Evolutionary conservation across 1,140 invertebrate genomes (phyloP).

Genomic region (Cyclina sinensis): DNA sequence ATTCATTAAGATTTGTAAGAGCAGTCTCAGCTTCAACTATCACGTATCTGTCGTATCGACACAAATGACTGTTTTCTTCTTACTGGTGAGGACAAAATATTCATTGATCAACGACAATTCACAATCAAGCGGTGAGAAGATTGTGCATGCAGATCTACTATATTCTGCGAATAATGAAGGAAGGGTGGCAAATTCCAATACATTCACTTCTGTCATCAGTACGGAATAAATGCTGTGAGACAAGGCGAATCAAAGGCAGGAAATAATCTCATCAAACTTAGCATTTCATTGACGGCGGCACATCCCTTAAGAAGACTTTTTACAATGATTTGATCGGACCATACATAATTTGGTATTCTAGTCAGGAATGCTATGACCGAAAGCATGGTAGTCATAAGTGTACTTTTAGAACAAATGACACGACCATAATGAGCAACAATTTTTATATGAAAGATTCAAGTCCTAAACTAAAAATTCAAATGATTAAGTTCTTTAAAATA

Average conservation of each 20-base stretch:
- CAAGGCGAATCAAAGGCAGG: slow-evolving; percentile 26
- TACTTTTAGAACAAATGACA: no score
- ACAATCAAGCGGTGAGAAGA: not conserved
- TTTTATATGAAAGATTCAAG: no score
- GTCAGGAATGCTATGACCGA: not conserved
- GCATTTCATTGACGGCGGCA: not conserved
- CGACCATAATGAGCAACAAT: no score
- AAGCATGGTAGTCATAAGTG: no score
- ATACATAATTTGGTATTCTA: not conserved
- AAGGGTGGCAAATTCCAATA: slow-evolving; percentile 5
- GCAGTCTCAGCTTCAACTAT: not conserved
- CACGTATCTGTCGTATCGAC: not conserved
- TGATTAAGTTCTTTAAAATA: no score
- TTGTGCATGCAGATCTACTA: not conserved
- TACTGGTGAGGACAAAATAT: not conserved
- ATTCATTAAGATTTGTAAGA: no score
- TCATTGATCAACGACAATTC: slow-evolving; percentile 10
- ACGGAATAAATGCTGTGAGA: slow-evolving; percentile 4
- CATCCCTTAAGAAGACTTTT: not conserved
- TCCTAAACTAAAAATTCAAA: no score
- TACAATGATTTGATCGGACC: not conserved
- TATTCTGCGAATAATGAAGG: not conserved
- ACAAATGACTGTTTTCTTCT: not conserved
- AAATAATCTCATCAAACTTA: slow-evolving; percentile 17
- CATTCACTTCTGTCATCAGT: slow-evolving; percentile 14